Evolutionary conservation across 2,888 invertebrate genomes (phyloP).

Genomic region (Hipparchia semele): DNA sequence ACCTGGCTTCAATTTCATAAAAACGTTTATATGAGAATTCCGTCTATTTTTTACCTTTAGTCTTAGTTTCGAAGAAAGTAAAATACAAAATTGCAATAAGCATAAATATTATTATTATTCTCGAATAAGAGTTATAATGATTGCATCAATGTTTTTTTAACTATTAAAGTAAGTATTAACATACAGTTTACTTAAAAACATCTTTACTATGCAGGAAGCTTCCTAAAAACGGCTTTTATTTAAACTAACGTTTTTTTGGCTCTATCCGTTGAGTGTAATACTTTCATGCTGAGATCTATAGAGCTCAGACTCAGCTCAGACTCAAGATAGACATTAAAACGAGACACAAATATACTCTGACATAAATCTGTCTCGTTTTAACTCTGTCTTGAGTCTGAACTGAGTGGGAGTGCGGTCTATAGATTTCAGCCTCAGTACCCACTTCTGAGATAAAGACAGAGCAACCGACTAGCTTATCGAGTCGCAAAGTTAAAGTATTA

Average conservation of each 20-base stretch:
- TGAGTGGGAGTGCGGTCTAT: no score
- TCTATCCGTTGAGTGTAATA: no score
- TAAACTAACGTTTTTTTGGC: neutral
- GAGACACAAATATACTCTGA: no score
- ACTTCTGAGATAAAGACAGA: no score
- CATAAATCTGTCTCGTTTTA: no score
- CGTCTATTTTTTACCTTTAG: neutral
- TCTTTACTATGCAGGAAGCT: constrained; percentile 2
- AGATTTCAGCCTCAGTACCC: no score
- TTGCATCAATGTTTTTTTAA: neutral
- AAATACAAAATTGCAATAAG: constrained; percentile 3
- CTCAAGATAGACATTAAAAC: no score
- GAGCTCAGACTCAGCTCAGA: no score
- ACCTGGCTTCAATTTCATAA: neutral
- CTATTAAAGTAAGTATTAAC: neutral
- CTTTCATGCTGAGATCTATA: no score
- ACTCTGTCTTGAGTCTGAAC: no score
- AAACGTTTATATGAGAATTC: neutral
- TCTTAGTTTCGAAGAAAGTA: constrained; percentile 6
- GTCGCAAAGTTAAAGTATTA: no score
- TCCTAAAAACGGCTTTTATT: neutral
- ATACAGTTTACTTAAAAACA: constrained; percentile 6
- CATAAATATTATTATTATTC: neutral
- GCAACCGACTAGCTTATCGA: no score
- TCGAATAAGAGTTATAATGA: constrained; percentile 4